These are phyloP conservation scores for Spodoptera littoralis DNA, from an alignment of 2,888 invertebrate genomes.

Conservation along the genomic window DNA sequence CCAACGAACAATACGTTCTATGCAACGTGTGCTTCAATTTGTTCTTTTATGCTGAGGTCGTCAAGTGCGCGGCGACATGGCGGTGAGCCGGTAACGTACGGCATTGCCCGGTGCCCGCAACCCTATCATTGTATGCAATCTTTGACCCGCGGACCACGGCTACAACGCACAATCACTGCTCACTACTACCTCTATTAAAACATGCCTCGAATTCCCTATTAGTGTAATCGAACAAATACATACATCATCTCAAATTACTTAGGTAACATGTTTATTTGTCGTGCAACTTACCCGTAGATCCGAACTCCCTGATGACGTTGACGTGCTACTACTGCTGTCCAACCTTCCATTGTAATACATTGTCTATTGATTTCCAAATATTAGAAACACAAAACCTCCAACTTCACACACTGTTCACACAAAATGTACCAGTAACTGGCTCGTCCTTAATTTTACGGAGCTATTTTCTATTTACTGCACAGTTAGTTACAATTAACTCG, in stretches of 20 bases:
- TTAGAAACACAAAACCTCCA: conserved; percentile 30
- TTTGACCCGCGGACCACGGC: conserved; percentile 56
- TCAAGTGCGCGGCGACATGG: conserved; percentile 26
- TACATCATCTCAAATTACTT: conserved; percentile 1
- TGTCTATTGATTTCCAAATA: conserved; percentile 20
- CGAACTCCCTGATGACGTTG: conserved; percentile 82
- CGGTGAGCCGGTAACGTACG: conserved; percentile 34
- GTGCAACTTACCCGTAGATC: conserved; percentile 77
- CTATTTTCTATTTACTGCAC: conserved; percentile 55
- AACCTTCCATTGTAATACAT: conserved; percentile 76
- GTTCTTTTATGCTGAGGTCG: conserved; percentile 24
- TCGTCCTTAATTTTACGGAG: conserved; percentile 22
- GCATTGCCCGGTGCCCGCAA: conserved; percentile 32
- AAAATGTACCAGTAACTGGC: conserved; percentile 1
- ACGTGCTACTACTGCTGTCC: conserved; percentile 75
- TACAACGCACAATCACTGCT: conserved; percentile 51
- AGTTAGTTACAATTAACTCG: conserved; percentile 66
- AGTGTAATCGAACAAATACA: conserved; percentile 1
- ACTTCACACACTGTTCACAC: conserved; percentile 10
- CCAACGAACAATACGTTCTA: background rate
- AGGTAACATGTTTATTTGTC: background rate
- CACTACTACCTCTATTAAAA: conserved; percentile 17
- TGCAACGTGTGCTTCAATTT: conserved; percentile 26
- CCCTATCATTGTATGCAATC: conserved; percentile 61
- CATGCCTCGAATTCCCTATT: conserved; percentile 14